phyloP scores from a whole-genome alignment of 2,888 invertebrate species.

The Himalopsyche japonica region DNA sequence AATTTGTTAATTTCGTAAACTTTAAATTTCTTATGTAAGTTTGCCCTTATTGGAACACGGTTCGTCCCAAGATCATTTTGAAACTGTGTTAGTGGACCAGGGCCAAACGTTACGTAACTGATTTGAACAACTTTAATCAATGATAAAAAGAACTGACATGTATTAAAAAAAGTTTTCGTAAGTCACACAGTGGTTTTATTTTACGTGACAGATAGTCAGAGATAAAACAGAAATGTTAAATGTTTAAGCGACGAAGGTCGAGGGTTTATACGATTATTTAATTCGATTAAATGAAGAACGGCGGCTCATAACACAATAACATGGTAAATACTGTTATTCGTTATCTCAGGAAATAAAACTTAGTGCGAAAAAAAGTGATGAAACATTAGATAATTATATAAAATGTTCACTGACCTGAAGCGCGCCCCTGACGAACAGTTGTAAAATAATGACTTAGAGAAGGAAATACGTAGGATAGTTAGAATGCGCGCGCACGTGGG shows the following conservation, averaged over 20 bases:
- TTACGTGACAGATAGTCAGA: not conserved
- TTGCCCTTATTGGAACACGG: not conserved
- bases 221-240: not conserved
- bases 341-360: not conserved
- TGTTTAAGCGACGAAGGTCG: not conserved
- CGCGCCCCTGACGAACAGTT: not conserved
- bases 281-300: not conserved
- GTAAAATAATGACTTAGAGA: not conserved
- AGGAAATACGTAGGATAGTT: slow-evolving; percentile 18
- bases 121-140: not conserved
- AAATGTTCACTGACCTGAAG: not conserved
- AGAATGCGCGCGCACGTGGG: slow-evolving; percentile 32
- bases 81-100: slow-evolving; percentile 29
- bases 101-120: slow-evolving; percentile 33
- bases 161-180: not conserved
- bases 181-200: not conserved
- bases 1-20: too few relatives aligned
- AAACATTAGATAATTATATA: not conserved
- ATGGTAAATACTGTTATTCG: not conserved
- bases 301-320: not conserved
- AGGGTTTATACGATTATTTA: not conserved
- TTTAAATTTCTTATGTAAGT: not conserved
- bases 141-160: not conserved
- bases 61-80: slow-evolving; percentile 4
- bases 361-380: not conserved